Conservation (phyloP, 53 echinoderm and acorn worm species). For the Crossaster papposus region DNA sequence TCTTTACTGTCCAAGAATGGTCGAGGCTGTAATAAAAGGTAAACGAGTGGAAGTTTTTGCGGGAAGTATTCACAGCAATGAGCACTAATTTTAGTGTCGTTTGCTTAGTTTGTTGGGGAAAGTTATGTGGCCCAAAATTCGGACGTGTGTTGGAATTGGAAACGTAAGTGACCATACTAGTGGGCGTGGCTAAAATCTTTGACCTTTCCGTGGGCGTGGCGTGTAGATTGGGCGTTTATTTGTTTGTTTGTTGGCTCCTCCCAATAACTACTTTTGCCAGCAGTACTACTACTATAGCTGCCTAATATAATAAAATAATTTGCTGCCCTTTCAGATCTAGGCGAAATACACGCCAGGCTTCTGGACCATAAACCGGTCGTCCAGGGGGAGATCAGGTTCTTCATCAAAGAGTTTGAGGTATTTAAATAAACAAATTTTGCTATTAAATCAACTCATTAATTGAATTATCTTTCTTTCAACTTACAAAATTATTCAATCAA, state of each 20-base stretch:
- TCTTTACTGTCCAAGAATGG: background rate
- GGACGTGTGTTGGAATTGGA: background rate
- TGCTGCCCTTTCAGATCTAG: conserved; percentile 61
- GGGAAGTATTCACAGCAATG: background rate
- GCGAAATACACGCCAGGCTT: conserved; percentile 86
- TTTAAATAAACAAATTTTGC: background rate
- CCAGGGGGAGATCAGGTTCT: conserved; percentile 88
- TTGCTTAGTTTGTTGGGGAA: background rate
- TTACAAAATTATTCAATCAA: background rate
- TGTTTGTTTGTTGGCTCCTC: no score
- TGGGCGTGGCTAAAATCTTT: background rate
- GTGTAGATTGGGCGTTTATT: no score
- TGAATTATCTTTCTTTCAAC: no score
- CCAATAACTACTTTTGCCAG: no score
- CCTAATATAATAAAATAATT: background rate
- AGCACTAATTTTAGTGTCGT: background rate
- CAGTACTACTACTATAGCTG: no score
- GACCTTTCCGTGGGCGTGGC: no score
- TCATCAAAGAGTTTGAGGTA: conserved; percentile 96
- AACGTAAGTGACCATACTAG: background rate
- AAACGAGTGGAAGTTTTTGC: background rate
- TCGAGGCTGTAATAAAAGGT: conserved; percentile 8
- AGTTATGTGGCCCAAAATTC: background rate
- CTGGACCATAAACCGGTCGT: conserved; percentile 91
- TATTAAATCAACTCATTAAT: no score